Evolutionary conservation across 2,888 invertebrate genomes (phyloP), one percentile per base, ranked within the genome.

Genomic region (Drosophila nigritarsus): DNA sequence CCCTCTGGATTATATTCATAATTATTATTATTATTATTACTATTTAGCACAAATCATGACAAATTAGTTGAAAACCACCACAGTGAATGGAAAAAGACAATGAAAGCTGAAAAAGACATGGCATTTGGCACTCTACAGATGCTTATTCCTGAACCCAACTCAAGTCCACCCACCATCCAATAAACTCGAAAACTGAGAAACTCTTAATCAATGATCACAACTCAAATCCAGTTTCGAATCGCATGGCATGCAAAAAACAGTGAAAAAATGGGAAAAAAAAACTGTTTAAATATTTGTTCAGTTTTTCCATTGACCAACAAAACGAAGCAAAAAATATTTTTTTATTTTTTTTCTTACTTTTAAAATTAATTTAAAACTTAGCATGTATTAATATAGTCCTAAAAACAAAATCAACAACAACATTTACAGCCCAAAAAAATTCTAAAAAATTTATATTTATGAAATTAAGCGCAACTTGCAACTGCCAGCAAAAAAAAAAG

Each of bases 191-290:
- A 27, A 53, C 67, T 40, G 34, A 60, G 63, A 63, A 68, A 65
- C 54, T 65, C 64, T 80, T 83, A 87, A 90, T 87, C 88, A 92
- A 92, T 92, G 92, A 93, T 93, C 93, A 92, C 93, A 92, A 92
- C 93, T 93, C 92, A 82, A 91, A 90, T 87, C 81, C 15, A 45
- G 80, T 67, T 67, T 75, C 64, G 55, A 66, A 67, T 56, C 65
- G 71, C 50, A 69, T 32, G 64, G 60, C 32, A 61, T 54, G 3
- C 13, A 7, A 20, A 20, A 6, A 13, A 3, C 3, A 13, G 20
- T 1, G 1, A 4, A 45, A 45, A 45, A 45, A 65, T 54, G n/a
- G 11, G 29, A 48, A 2, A 20, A 2, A 20, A 32, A 53, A 65
- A 56, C 34, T 36, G 24, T 48, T 65, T 3, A 34, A 67, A 67